A percentile compares a stretch with the other conserved stretches of the same genome.
Conservation (phyloP, 2,797 vertebrate genomes). For the Notolabrus celidotus region DNA sequence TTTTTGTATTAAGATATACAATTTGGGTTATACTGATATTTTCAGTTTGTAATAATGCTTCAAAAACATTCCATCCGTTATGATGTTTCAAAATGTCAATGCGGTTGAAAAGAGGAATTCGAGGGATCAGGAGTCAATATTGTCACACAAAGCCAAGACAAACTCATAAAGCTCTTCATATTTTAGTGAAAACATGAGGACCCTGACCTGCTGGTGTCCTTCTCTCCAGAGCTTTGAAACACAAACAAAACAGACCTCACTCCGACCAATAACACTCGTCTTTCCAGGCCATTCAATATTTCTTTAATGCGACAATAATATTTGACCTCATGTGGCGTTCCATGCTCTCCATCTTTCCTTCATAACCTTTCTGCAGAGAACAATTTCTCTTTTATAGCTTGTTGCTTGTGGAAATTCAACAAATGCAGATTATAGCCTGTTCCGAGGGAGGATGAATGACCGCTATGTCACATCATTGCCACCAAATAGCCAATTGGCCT, state of each 20-base stretch:
- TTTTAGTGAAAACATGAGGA: not conserved
- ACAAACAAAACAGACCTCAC: not conserved
- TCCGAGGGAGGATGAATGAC: constrained; percentile 56
- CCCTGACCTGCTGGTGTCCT: not conserved
- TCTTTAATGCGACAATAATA: constrained; percentile 27
- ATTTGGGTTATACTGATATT: too few species aligned
- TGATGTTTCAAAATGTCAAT: too few species aligned
- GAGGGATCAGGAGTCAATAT: not conserved
- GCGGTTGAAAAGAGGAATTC: too few species aligned
- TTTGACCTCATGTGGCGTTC: constrained; percentile 34
- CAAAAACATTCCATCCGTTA: too few species aligned
- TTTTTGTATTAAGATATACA: too few species aligned
- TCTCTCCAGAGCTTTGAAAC: not conserved
- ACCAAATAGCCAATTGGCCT: constrained; percentile 73
- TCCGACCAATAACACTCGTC: not conserved
- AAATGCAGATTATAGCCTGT: constrained; percentile 55
- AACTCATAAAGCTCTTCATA: not conserved
- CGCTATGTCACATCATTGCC: constrained; percentile 60
- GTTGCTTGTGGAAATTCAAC: constrained; percentile 52
- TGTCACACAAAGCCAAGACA: not conserved
- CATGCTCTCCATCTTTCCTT: constrained; percentile 26
- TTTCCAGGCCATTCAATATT: constrained; percentile 2
- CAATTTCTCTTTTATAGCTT: constrained; percentile 48
- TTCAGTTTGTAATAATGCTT: too few species aligned
- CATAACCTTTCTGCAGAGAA: constrained; percentile 18